Base-by-base conservation (phyloP, 1,140 invertebrate genomes). In the Drosophila obscura region DNA sequence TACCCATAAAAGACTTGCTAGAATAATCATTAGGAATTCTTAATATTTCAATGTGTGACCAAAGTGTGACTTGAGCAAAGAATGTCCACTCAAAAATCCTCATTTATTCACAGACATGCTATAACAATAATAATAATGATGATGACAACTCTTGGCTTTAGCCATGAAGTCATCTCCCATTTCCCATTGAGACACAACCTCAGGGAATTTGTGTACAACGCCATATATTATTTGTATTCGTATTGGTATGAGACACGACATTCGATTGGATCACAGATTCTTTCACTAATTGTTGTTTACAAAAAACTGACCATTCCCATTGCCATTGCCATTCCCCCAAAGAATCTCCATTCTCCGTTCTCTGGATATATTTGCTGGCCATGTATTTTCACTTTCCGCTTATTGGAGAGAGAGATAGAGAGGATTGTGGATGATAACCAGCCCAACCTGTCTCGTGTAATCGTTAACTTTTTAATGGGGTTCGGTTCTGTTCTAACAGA, bases 371-470 rank as follows among this genome's bases (percentile, higher is more conserved):
- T 71, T 71, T 71, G 66, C 68, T 43, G 56, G 15, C 67, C 46
- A 72, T 61, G 72, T 51, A 72, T 72, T 72, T 72, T 72, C 68
- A 61, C 68, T 72, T 72, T 72, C 49, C 66, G 67, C 68, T 52
- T 41, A 43, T 41, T 31, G 67, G 46, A 15, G 31, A 22, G 44
- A 11, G 35, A 4, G 35, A 39, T 11, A 9, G 35, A 39, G 35
- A 39, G 35, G 35, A 39, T 39, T 39, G 35, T 39, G 11, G 35
- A 39, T 39, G 64, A 69, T 49, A 69, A 69, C 66, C 64, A 43
- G 66, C 66, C 66, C 64, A 69, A 69, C 66, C 66, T 67, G 66
- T 69, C 64, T 19, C 64, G 64, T 69, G 66, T 69, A 69, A 69
- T 69, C 66, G 66, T 69, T 69, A 69, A 13, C 66, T 66, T 50